Percentiles rank a stretch among this genome's conserved stretches.
phyloP scores from a whole-genome alignment of 2,888 invertebrate species.

The Parapristionchus giblindavisi region DNA sequence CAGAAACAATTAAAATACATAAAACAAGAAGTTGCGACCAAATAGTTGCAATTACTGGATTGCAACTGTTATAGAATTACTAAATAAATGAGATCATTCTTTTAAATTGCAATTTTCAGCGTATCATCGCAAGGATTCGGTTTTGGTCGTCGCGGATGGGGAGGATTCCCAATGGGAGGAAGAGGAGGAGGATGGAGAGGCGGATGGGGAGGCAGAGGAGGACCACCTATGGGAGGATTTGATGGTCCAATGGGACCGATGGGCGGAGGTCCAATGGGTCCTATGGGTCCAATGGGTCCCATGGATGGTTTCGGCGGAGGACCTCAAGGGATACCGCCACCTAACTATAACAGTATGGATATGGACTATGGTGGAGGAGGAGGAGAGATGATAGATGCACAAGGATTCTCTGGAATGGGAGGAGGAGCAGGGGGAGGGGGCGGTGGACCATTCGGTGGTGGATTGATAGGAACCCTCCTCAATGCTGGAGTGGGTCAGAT shows the following conservation, averaged over 20 bases:
- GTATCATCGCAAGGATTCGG: too few relatives aligned
- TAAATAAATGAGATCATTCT: too few relatives aligned
- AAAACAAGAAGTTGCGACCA: too few relatives aligned
- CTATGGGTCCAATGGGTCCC: conserved; percentile 8
- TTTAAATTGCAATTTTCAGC: too few relatives aligned
- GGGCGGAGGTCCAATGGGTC: neutral
- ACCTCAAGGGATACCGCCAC: neutral
- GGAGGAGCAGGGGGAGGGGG: neutral
- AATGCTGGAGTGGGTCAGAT: neutral
- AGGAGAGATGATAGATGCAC: neutral
- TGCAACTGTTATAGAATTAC: too few relatives aligned
- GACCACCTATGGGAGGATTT: neutral
- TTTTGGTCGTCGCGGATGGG: too few relatives aligned
- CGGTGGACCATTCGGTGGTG: conserved; percentile 14
- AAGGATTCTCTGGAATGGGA: neutral
- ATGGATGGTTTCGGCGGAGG: neutral
- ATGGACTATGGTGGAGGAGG: conserved; percentile 5
- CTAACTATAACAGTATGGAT: neutral
- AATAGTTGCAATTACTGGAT: too few relatives aligned
- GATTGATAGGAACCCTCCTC: conserved; percentile 21
- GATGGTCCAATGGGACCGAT: neutral
- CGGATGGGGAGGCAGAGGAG: neutral
- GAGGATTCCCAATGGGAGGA: too few relatives aligned
- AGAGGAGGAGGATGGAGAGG: conserved; percentile 18
- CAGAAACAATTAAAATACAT: too few relatives aligned